phyloP scores from a whole-genome alignment of 2,113 vertebrate genomes.

The Euleptes europaea region DNA sequence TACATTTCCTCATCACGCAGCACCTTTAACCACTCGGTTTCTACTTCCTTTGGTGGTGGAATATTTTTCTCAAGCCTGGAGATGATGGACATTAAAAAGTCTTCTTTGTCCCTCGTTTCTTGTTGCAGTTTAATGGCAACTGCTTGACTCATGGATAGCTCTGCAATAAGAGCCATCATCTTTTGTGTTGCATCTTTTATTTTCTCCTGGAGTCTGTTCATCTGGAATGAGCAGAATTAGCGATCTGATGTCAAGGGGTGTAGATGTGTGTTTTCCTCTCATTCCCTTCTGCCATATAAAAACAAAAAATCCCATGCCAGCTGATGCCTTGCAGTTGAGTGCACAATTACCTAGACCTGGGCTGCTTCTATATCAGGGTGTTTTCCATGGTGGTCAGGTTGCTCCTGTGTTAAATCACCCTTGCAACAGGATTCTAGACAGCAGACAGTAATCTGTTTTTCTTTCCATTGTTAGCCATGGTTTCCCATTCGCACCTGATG shows the following conservation, averaged over 20 bases:
- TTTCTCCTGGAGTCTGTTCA: conserved; percentile 75
- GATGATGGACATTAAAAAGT: conserved; percentile 80
- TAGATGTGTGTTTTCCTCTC: neutral
- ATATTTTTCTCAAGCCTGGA: conserved; percentile 80
- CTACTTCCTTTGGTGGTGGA: conserved; percentile 78
- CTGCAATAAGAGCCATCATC: conserved; percentile 84
- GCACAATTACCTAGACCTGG: neutral
- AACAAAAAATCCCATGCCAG: neutral
- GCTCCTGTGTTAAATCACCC: no score
- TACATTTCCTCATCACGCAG: conserved; percentile 75
- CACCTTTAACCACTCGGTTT: conserved; percentile 79
- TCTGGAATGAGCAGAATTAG: conserved; percentile 68
- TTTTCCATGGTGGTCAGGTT: no score
- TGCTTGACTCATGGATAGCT: conserved; percentile 88
- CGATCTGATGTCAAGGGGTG: neutral
- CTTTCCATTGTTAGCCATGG: no score
- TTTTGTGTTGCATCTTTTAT: conserved; percentile 78
- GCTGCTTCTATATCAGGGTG: no score
- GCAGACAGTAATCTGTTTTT: no score
- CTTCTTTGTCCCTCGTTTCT: conserved; percentile 82
- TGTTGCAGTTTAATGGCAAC: conserved; percentile 80
- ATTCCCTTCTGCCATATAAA: neutral
- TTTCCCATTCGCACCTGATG: no score
- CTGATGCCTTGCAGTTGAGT: neutral
- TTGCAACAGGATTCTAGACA: no score